Evolutionary conservation across 2,888 invertebrate genomes (phyloP).

Genomic region (Drosophila emarginata): DNA sequence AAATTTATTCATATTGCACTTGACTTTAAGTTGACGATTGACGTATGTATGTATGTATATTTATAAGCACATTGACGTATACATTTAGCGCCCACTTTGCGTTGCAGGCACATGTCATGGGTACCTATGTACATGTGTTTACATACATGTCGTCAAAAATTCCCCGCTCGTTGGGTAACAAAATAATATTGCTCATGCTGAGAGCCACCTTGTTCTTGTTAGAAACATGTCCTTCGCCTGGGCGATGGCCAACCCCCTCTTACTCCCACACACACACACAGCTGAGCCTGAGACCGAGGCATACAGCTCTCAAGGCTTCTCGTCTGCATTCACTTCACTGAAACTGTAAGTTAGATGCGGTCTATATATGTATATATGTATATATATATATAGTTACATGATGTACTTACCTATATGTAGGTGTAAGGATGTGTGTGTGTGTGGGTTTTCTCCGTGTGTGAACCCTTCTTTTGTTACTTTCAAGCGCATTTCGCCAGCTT

Average conservation of each 20-base stretch:
- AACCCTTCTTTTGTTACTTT: conserved; percentile 42
- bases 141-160: conserved; percentile 55
- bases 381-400: neutral
- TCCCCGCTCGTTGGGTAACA: conserved; percentile 41
- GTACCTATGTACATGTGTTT: conserved; percentile 50
- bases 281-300: conserved; percentile 33
- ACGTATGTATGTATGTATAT: neutral
- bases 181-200: conserved; percentile 57
- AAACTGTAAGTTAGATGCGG: conserved; percentile 51
- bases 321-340: conserved; percentile 22
- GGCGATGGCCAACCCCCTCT: neutral
- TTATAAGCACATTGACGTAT: conserved; percentile 11
- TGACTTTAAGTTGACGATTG: conserved; percentile 9
- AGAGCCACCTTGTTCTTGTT: conserved; percentile 40
- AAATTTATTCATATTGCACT: conserved; percentile 8
- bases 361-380: neutral
- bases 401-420: neutral
- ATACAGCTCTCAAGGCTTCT: conserved; percentile 44
- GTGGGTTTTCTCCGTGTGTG: conserved; percentile 4
- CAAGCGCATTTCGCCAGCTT: conserved; percentile 47
- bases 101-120: conserved; percentile 42
- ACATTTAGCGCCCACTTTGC: conserved; percentile 30
- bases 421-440: neutral
- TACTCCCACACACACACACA: conserved; percentile 12
- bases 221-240: conserved; percentile 42